A percentile compares a stretch with the other conserved stretches of the same genome.
phyloP scores from a whole-genome alignment of 2,888 invertebrate species.

The Herminia tarsipennalis region DNA sequence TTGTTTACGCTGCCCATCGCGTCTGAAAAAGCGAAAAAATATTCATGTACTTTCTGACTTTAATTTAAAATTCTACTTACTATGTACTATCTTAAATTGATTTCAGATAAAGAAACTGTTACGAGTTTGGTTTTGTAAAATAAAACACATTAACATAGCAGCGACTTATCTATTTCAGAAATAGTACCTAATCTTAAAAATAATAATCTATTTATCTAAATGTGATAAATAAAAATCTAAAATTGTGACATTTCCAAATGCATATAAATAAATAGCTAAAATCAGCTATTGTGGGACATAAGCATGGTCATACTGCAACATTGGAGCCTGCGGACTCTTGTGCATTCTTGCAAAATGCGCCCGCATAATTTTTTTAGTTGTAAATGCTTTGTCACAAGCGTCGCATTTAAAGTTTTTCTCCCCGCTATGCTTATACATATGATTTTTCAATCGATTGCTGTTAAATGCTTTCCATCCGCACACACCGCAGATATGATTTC shows the following conservation, averaged over 20 bases:
- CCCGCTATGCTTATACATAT: conserved; percentile 80
- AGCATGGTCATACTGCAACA: conserved; percentile 56
- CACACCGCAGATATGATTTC: conserved; percentile 71
- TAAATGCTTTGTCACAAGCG: conserved; percentile 73
- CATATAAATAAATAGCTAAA: neutral
- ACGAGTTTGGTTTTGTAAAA: too few relatives aligned
- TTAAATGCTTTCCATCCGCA: conserved; percentile 78
- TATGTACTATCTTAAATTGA: too few relatives aligned
- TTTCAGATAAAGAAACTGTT: too few relatives aligned
- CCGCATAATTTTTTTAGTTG: conserved; percentile 76
- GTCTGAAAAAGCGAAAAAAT: conserved; percentile 18
- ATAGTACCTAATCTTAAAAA: too few relatives aligned
- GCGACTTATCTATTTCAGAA: too few relatives aligned
- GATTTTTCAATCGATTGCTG: conserved; percentile 80
- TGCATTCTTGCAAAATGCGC: conserved; percentile 77
- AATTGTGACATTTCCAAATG: neutral
- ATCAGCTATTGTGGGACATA: conserved; percentile 52
- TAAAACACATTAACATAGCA: too few relatives aligned
- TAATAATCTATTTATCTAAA: neutral
- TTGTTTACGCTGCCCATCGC: conserved; percentile 2
- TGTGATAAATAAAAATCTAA: neutral
- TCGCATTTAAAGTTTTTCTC: conserved; percentile 80
- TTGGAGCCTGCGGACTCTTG: conserved; percentile 49
- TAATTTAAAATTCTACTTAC: too few relatives aligned
- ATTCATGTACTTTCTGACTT: conserved; percentile 9